Base-by-base conservation (phyloP, 2,797 vertebrate genomes). In the Hippoglossus hippoglossus region DNA sequence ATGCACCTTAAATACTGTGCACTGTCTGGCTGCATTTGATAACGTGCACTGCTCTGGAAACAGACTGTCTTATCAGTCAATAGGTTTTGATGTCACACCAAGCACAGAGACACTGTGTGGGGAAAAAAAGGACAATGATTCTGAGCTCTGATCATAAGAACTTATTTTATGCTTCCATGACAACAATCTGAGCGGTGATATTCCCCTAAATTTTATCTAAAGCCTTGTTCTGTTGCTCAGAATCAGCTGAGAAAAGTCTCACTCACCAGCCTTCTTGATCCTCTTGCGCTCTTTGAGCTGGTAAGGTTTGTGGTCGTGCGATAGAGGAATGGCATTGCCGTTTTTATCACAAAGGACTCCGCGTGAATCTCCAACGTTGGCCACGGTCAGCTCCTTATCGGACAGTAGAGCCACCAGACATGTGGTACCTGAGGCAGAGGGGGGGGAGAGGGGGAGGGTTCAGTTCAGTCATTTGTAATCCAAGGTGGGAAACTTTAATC, bases 261-360 rank as follows among this genome's bases (percentile, higher is more conserved):
- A 66, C 96, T 96, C 90, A 99, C 98, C 98, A 1, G 98, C 98
- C 86, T 97, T 96, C 90, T 99, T 99, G 89, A 99, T 99, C 92
- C 98, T 95, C 92, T 99, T 99, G 90, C 98, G 96, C 79, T 99
- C 98, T 82, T 99, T 99, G 70, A 99, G 95, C 83, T 99, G 98
- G 93, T 99, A 99, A 61, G 98, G 98, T 83, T 99, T 99, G 95
- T 99, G 98, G 85, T 99, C 98, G n/a, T 99, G 98, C 15, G 98
- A 99, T 82, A 99, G 87, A 77, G 98, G 96, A 80, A 99, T 95
- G n/a, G 98, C 97, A 0, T 98, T 98, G 36, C 98, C 98, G 0
- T 98, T 96, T 92, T 99, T 99, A 93, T 99, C 98, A 1, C 98
- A 99, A 25, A 99, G 86, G 19, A 99, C 98, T 0, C 98, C 98